phyloP scores from a whole-genome alignment of 2,113 vertebrate genomes.

The Butorides virescens region DNA sequence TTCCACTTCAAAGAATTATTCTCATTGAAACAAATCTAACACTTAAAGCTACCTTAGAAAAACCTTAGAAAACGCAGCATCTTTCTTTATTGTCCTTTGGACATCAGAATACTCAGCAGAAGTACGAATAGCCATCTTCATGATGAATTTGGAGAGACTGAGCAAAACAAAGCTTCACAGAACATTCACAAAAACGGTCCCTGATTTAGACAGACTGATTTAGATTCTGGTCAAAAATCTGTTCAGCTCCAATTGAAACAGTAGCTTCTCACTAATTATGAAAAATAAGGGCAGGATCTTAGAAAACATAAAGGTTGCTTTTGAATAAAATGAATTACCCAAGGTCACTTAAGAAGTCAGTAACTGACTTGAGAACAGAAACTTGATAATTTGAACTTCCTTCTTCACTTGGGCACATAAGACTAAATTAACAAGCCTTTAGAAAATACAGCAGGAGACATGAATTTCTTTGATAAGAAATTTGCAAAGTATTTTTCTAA shows the following conservation, averaged over 20 bases:
- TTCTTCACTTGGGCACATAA: neutral
- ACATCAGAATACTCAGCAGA: neutral
- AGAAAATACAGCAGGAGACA: neutral
- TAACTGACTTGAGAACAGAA: neutral
- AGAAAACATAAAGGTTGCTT: neutral
- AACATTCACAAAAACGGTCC: neutral
- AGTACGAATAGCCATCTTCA: neutral
- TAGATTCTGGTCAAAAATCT: neutral
- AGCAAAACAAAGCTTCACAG: neutral
- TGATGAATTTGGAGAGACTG: neutral
- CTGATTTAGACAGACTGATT: neutral
- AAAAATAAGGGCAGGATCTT: neutral
- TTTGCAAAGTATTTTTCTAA: neutral
- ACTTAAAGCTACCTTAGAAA: neutral
- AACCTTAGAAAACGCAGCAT: neutral
- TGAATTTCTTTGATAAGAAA: neutral
- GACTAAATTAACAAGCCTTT: neutral
- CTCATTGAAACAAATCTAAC: neutral
- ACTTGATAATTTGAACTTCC: neutral
- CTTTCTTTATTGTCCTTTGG: neutral
- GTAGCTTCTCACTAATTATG: neutral
- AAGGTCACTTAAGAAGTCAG: neutral
- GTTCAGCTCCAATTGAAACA: neutral
- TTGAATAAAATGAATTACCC: neutral
- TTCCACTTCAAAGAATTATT: neutral